Conservation (phyloP, 2,888 invertebrate species). For the Chymomyza procnemis region DNA sequence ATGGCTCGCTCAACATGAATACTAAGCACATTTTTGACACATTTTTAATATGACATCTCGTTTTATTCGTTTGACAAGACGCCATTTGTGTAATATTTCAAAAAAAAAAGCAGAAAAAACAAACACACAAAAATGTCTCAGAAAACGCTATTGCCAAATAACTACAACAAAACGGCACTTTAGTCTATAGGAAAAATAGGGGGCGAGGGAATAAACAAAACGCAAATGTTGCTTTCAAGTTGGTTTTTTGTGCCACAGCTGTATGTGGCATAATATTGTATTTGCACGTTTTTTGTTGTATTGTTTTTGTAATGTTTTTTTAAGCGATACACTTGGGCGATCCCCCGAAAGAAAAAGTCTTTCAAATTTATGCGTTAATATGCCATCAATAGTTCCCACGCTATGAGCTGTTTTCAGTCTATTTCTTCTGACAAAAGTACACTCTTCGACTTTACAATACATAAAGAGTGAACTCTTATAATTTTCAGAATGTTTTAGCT, state of each 20-base stretch:
- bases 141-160: neutral
- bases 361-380: too few relatives aligned
- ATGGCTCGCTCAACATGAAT: neutral
- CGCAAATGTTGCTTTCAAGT: neutral
- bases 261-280: neutral
- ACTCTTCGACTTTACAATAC: too few relatives aligned
- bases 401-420: too few relatives aligned
- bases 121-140: neutral
- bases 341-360: neutral
- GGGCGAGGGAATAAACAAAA: neutral
- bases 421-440: too few relatives aligned
- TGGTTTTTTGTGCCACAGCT: neutral
- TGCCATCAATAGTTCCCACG: too few relatives aligned
- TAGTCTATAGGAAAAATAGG: too few relatives aligned
- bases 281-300: neutral
- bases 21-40: conserved; percentile 15
- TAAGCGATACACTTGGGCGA: too few relatives aligned
- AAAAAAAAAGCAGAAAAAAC: too few relatives aligned
- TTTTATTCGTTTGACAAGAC: conserved; percentile 31
- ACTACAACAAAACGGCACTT: neutral
- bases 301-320: neutral
- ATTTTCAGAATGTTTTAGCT: too few relatives aligned
- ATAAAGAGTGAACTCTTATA: too few relatives aligned
- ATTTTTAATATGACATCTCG: conserved; percentile 39
- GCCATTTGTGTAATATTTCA: neutral